These are phyloP conservation scores for Drosophila repleta DNA, from an alignment of 1,140 invertebrate genomes.

Conservation along the genomic window DNA sequence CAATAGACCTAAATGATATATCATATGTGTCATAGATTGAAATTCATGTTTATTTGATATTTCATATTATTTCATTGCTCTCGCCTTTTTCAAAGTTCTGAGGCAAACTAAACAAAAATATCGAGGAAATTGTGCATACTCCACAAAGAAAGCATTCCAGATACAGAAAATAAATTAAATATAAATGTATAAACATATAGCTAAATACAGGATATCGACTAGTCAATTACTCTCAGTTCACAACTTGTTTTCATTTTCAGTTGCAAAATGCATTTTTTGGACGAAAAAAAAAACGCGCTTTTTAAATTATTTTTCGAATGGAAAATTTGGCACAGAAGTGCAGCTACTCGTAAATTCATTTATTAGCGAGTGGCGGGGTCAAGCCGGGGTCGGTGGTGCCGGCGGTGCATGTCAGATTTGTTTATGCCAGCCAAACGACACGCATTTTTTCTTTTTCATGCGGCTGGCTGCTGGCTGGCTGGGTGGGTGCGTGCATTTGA, in stretches of 20 bases:
- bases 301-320: constrained; percentile 66
- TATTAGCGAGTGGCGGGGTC: constrained; percentile 60
- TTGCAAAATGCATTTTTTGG: constrained; percentile 19
- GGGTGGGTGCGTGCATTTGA: constrained; percentile 60
- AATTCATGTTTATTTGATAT: too few relatives aligned
- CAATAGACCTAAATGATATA: too few relatives aligned
- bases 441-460: constrained; percentile 2
- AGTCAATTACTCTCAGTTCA: background rate
- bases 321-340: constrained; percentile 68
- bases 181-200: background rate
- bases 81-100: too few relatives aligned
- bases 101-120: too few relatives aligned
- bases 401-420: constrained; percentile 53
- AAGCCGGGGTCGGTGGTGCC: background rate
- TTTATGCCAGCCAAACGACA: constrained; percentile 60
- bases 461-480: constrained; percentile 14
- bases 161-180: too few relatives aligned
- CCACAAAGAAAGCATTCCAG: too few relatives aligned
- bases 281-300: constrained; percentile 14
- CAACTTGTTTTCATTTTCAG: constrained; percentile 6
- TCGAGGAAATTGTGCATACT: too few relatives aligned
- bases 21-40: too few relatives aligned
- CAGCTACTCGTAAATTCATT: constrained; percentile 82
- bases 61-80: too few relatives aligned
- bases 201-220: background rate